Conservation (phyloP, 2,113 vertebrate genomes). For the Cebidichthys violaceus region DNA sequence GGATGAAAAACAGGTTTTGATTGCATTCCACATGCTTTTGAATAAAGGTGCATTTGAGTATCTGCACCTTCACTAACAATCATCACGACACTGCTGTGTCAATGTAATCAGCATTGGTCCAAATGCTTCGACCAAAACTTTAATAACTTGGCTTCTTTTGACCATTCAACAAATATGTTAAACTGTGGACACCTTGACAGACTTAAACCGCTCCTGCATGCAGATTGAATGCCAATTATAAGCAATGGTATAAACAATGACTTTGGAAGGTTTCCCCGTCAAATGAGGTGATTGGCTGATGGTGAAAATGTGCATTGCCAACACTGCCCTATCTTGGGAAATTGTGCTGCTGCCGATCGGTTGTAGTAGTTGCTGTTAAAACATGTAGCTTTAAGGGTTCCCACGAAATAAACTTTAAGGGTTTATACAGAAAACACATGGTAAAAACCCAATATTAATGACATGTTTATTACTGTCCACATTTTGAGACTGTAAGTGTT, state of each 20-base stretch:
- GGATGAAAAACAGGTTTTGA: not conserved
- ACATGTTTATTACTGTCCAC: slow-evolving; percentile 29
- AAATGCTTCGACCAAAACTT: not conserved
- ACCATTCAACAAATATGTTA: slow-evolving; percentile 16
- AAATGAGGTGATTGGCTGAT: not conserved
- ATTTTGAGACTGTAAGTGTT: slow-evolving; percentile 36
- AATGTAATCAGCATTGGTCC: slow-evolving; percentile 4
- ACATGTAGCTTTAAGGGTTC: not conserved
- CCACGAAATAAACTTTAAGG: not conserved
- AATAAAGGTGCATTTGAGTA: slow-evolving; percentile 12
- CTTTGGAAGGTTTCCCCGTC: not conserved
- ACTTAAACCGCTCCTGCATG: not conserved
- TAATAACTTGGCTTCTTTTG: slow-evolving; percentile 3
- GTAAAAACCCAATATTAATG: slow-evolving; percentile 31
- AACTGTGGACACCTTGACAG: not conserved
- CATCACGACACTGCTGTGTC: not conserved
- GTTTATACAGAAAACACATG: not conserved
- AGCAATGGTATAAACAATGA: not conserved
- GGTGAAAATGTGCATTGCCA: not conserved
- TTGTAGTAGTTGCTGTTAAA: not conserved
- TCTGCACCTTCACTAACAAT: not conserved
- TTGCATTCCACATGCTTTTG: slow-evolving; percentile 8
- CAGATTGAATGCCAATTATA: not conserved
- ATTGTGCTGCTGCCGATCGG: not conserved
- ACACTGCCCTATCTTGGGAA: not conserved